Evolutionary conservation across 2,797 vertebrate genomes (phyloP).

Genomic region (Onychomys torridus): DNA sequence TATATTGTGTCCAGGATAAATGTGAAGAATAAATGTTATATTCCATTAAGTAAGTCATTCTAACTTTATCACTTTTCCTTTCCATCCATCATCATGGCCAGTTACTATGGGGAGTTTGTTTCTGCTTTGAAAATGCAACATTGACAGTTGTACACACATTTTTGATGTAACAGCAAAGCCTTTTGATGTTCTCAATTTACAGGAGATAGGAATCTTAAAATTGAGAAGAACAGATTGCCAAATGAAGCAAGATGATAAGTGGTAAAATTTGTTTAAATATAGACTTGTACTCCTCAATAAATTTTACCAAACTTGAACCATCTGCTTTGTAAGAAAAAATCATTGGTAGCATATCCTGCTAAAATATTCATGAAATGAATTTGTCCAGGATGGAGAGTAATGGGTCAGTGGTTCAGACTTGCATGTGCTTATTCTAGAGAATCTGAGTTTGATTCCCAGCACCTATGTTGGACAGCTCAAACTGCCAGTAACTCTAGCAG

Average conservation of each 20-base stretch:
- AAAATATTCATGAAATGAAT: conserved; percentile 62
- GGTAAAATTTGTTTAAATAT: conserved; percentile 77
- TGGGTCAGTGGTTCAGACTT: no score
- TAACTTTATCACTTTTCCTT: conserved; percentile 11
- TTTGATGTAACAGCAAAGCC: conserved; percentile 44
- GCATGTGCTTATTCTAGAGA: neutral
- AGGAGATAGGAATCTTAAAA: conserved; percentile 66
- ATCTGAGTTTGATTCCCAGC: neutral
- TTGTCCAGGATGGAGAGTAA: neutral
- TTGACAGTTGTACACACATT: conserved; percentile 18
- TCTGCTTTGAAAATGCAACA: conserved; percentile 44
- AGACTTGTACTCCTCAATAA: conserved; percentile 66
- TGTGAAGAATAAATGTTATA: conserved; percentile 15
- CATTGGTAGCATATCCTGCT: conserved; percentile 44
- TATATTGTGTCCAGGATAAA: neutral
- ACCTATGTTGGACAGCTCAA: neutral
- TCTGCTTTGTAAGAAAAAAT: conserved; percentile 71
- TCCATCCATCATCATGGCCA: neutral
- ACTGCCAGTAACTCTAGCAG: neutral
- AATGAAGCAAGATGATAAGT: conserved; percentile 69
- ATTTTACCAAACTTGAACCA: conserved; percentile 70
- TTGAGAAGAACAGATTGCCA: conserved; percentile 73
- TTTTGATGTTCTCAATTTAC: conserved; percentile 62
- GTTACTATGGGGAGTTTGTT: neutral
- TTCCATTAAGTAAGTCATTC: neutral